phyloP scores from a whole-genome alignment of 2,888 invertebrate genomes.

The Micoletzkya japonica region DNA sequence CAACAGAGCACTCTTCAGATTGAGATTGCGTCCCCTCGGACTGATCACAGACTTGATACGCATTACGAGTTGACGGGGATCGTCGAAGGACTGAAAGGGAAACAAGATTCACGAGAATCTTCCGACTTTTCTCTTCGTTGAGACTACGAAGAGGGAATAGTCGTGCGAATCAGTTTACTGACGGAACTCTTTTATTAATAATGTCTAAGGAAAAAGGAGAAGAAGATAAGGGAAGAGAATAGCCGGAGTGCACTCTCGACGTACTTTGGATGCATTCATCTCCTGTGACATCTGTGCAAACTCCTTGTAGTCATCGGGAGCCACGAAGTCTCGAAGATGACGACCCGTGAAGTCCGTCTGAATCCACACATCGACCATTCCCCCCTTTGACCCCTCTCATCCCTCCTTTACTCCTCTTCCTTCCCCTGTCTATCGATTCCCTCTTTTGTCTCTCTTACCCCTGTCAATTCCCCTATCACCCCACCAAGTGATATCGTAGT shows the following conservation, averaged over 20 bases:
- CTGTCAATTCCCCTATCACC: too few relatives aligned
- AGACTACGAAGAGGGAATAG: too few relatives aligned
- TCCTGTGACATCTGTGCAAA: constrained; percentile 66
- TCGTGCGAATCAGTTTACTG: too few relatives aligned
- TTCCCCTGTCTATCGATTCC: too few relatives aligned
- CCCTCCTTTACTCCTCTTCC: background rate
- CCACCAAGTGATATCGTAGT: too few relatives aligned
- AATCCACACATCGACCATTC: constrained; percentile 31
- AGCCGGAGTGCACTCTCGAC: too few relatives aligned
- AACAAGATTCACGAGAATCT: background rate
- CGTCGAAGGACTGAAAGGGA: background rate
- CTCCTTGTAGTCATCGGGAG: constrained; percentile 93
- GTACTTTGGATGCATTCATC: background rate
- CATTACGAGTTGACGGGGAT: constrained; percentile 70
- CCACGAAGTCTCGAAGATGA: constrained; percentile 88
- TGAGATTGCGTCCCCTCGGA: constrained; percentile 87
- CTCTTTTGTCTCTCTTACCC: too few relatives aligned
- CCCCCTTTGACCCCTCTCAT: background rate
- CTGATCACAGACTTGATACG: constrained; percentile 91
- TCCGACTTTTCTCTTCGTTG: background rate
- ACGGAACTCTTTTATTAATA: too few relatives aligned
- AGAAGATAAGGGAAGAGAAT: constrained; percentile 1
- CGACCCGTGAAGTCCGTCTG: constrained; percentile 95
- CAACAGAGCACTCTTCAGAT: constrained; percentile 90
- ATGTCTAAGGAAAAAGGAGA: too few relatives aligned